phyloP scores from a whole-genome alignment of 2,888 invertebrate species.

The Plusia festucae region DNA sequence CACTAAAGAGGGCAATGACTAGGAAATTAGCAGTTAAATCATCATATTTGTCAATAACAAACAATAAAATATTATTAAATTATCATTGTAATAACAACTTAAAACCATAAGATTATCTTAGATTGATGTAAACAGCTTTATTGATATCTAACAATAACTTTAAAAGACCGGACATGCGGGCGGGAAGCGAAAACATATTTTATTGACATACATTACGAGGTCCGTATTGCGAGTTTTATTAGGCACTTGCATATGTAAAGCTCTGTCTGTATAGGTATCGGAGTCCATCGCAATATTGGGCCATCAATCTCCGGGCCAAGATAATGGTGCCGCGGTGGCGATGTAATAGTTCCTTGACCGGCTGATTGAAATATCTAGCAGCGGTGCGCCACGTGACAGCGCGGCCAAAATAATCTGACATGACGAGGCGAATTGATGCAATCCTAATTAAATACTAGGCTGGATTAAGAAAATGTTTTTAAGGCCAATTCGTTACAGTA shows the following conservation, averaged over 20 bases:
- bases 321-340: conserved; percentile 77
- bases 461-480: conserved; percentile 53
- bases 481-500: conserved; percentile 19
- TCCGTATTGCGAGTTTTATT: conserved; percentile 48
- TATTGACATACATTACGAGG: conserved; percentile 60
- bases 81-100: conserved; percentile 34
- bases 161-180: conserved; percentile 46
- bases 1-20: conserved; percentile 34
- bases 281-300: conserved; percentile 79
- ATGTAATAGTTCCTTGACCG: conserved; percentile 83
- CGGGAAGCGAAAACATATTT: conserved; percentile 26
- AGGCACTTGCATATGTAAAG: conserved; percentile 39
- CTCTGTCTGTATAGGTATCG: conserved; percentile 57
- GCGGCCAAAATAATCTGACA: conserved; percentile 62
- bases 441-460: conserved; percentile 28
- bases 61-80: conserved; percentile 4
- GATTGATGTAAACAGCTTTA: conserved; percentile 50
- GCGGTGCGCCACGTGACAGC: conserved; percentile 54
- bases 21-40: conserved; percentile 28
- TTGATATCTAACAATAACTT: conserved; percentile 61
- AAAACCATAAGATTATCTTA: conserved; percentile 50
- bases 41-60: conserved; percentile 20
- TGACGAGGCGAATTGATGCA: conserved; percentile 61
- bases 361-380: conserved; percentile 79
- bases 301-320: conserved; percentile 82